phyloP scores from a whole-genome alignment of 2,113 vertebrate species.

The mouse (Mus musculus) region DNA sequence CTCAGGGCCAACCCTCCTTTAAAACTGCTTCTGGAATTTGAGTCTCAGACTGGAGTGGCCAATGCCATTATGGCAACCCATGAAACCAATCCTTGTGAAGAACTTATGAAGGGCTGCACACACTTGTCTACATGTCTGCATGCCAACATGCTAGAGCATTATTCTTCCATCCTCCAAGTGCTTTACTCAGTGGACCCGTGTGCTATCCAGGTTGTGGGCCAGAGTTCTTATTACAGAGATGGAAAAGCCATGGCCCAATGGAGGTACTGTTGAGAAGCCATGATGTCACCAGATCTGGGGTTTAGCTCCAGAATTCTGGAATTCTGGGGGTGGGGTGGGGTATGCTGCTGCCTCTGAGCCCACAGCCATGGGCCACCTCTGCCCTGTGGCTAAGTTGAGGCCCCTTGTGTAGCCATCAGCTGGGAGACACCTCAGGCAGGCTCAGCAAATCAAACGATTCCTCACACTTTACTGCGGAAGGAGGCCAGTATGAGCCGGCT shows the following conservation, averaged over 20 bases:
- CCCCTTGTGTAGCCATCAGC: fast-evolving
- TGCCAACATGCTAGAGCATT: fast-evolving
- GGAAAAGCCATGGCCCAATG: not conserved
- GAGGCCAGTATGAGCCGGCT: fast-evolving
- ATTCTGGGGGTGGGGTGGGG: too few relatives aligned
- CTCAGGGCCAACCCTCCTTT: fast-evolving
- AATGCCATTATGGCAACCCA: not conserved
- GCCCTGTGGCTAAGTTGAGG: fast-evolving
- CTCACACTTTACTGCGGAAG: not conserved
- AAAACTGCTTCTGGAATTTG: fast-evolving
- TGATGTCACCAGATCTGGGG: fast-evolving
- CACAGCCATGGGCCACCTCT: fast-evolving
- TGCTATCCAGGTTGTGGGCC: not conserved
- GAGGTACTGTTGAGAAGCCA: fast-evolving
- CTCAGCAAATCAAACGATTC: not conserved
- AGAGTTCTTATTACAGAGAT: not conserved
- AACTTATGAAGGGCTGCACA: not conserved
- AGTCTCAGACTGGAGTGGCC: not conserved
- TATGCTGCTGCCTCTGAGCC: not conserved
- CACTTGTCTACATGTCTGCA: fast-evolving
- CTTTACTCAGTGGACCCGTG: not conserved
- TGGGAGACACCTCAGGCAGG: not conserved
- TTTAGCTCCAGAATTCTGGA: fast-evolving
- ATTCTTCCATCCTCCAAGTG: too few relatives aligned
- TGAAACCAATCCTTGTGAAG: too few relatives aligned